phyloP scores from a whole-genome alignment of 2,797 vertebrate genomes.

The Tenualosa thibaudeaui region DNA sequence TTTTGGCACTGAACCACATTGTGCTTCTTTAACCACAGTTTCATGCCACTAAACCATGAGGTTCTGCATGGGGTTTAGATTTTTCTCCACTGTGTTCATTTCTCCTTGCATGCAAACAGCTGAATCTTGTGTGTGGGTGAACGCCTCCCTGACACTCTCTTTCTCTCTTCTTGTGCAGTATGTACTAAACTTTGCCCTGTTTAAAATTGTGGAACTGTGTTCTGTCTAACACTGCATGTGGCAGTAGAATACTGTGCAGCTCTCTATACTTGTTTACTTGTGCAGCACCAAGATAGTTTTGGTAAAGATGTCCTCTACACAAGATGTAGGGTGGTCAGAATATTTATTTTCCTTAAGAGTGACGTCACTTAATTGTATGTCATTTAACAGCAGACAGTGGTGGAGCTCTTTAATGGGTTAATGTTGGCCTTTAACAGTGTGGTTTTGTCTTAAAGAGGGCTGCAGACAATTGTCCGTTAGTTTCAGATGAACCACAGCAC shows the following conservation, averaged over 20 bases:
- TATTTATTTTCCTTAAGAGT: background rate
- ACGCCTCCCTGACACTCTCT: background rate
- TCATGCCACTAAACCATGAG: slow-evolving; percentile 10
- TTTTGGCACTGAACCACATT: slow-evolving; percentile 7
- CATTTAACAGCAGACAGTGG: slow-evolving; percentile 1
- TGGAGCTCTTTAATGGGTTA: background rate
- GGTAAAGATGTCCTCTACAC: background rate
- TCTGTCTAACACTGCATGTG: background rate
- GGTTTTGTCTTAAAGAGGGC: background rate
- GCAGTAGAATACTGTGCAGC: background rate
- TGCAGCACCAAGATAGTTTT: background rate
- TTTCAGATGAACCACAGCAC: background rate
- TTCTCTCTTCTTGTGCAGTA: background rate
- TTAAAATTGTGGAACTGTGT: background rate
- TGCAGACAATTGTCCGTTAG: background rate
- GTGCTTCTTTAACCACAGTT: background rate
- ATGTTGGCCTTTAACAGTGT: background rate
- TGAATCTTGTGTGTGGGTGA: background rate
- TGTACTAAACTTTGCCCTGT: slow-evolving; percentile 7
- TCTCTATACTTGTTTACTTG: background rate
- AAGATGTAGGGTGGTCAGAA: background rate
- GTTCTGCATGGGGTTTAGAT: background rate
- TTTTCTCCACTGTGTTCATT: background rate
- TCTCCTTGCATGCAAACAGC: background rate
- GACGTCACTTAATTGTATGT: background rate